phyloP scores from a whole-genome alignment of 2,888 invertebrate species.

The Drosophila macrospina region DNA sequence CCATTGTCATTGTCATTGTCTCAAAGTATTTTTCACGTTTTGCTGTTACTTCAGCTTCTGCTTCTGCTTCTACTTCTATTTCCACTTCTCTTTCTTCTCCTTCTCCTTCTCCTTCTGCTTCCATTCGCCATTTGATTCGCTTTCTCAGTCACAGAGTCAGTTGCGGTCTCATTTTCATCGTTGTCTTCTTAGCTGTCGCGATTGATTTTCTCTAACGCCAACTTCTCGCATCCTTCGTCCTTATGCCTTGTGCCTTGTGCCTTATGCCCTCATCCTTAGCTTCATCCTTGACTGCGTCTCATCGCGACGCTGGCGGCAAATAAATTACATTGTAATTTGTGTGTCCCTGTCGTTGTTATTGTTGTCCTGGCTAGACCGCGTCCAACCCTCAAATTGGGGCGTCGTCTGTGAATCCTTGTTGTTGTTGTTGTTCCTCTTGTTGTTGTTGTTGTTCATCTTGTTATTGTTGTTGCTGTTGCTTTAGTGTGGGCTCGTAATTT shows the following conservation, averaged over 20 bases:
- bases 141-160: constrained; percentile 3
- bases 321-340: constrained; percentile 83
- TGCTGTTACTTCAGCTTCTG: neutral
- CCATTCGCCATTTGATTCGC: constrained; percentile 14
- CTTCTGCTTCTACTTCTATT: neutral
- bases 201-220: constrained; percentile 75
- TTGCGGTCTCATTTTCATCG: constrained; percentile 30
- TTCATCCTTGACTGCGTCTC: constrained; percentile 35
- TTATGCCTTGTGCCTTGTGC: no score
- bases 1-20: constrained; percentile 42
- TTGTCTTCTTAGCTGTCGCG: constrained; percentile 63
- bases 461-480: constrained; percentile 37
- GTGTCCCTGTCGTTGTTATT: constrained; percentile 60
- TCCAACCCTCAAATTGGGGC: constrained; percentile 52
- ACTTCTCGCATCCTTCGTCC: constrained; percentile 35
- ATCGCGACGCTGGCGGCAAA: constrained; percentile 67
- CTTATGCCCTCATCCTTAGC: neutral
- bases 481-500: constrained; percentile 69
- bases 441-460: constrained; percentile 37
- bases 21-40: constrained; percentile 2
- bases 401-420: constrained; percentile 32
- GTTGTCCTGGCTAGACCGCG: constrained; percentile 61
- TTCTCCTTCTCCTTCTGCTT: neutral
- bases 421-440: constrained; percentile 26
- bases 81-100: neutral